Conservation (phyloP, 2,888 invertebrate genomes). For the Mimas tiliae region DNA sequence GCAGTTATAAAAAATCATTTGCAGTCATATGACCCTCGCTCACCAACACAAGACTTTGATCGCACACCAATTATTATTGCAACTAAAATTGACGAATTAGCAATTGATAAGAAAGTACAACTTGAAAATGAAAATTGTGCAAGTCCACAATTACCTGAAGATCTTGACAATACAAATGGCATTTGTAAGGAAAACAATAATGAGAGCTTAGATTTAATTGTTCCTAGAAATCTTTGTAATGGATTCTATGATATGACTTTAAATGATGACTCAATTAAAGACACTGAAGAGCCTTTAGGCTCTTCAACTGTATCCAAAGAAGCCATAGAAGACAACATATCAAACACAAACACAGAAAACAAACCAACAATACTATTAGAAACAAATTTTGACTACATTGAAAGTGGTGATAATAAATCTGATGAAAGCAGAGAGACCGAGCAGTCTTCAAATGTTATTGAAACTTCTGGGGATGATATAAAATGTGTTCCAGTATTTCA, state of each 20-base stretch:
- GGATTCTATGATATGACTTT: slow-evolving; percentile 68
- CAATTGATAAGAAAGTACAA: slow-evolving; percentile 47
- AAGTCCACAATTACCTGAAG: slow-evolving; percentile 57
- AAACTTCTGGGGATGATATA: slow-evolving; percentile 35
- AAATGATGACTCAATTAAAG: slow-evolving; percentile 70
- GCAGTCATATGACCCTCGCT: slow-evolving; percentile 83
- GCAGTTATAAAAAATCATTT: slow-evolving; percentile 79
- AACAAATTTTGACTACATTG: slow-evolving; percentile 86
- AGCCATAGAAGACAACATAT: slow-evolving; percentile 65
- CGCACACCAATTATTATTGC: slow-evolving; percentile 83
- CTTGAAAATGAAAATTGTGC: slow-evolving; percentile 49
- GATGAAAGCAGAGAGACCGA: slow-evolving; percentile 52
- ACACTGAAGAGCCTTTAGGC: slow-evolving; percentile 65
- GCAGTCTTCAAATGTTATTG: slow-evolving; percentile 10
- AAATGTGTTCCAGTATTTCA: slow-evolving; percentile 55
- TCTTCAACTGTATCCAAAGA: slow-evolving; percentile 76
- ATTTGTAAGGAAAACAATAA: slow-evolving; percentile 52
- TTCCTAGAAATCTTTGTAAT: slow-evolving; percentile 72
- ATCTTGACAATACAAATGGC: slow-evolving; percentile 45
- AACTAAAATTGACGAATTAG: slow-evolving; percentile 50
- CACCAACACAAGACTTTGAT: slow-evolving; percentile 84
- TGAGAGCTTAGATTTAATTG: slow-evolving; percentile 57
- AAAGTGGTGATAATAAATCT: slow-evolving; percentile 57
- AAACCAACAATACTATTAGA: slow-evolving; percentile 81
- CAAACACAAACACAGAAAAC: slow-evolving; percentile 49